phyloP scores from a whole-genome alignment of 2,113 vertebrate species.

The Carollia perspicillata region DNA sequence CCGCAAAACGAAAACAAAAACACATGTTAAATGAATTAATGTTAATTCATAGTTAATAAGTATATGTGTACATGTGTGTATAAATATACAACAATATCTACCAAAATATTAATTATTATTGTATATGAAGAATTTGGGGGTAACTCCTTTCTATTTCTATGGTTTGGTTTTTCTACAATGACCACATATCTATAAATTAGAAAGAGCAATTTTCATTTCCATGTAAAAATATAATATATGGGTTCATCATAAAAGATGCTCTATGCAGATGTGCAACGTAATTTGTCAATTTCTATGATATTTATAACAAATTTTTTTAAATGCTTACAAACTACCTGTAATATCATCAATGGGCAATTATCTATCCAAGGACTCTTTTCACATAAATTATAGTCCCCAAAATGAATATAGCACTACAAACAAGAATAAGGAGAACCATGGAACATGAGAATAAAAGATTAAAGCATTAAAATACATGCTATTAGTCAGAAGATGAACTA shows the following conservation, averaged over 20 bases:
- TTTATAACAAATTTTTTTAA: background rate
- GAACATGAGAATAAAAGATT: background rate
- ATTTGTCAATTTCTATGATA: background rate
- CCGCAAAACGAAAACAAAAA: background rate
- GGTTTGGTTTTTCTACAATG: constrained; percentile 3
- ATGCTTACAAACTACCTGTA: background rate
- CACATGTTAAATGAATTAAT: background rate
- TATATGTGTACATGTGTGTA: background rate
- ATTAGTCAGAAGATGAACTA: background rate
- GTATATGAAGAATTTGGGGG: background rate
- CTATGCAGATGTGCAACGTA: background rate
- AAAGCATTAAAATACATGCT: background rate
- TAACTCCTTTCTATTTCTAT: background rate
- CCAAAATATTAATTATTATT: constrained; percentile 12
- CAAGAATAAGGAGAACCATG: background rate
- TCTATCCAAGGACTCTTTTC: background rate
- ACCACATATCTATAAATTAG: background rate
- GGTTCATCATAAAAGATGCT: constrained; percentile 2
- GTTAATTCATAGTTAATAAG: background rate
- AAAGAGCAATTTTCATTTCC: background rate
- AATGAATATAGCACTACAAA: background rate
- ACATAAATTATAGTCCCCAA: background rate
- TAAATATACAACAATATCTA: background rate
- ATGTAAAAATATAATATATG: background rate
- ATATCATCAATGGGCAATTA: background rate